Evolutionary conservation across 2,888 invertebrate species (phyloP).

Genomic region (Sminthurinus aureus): DNA sequence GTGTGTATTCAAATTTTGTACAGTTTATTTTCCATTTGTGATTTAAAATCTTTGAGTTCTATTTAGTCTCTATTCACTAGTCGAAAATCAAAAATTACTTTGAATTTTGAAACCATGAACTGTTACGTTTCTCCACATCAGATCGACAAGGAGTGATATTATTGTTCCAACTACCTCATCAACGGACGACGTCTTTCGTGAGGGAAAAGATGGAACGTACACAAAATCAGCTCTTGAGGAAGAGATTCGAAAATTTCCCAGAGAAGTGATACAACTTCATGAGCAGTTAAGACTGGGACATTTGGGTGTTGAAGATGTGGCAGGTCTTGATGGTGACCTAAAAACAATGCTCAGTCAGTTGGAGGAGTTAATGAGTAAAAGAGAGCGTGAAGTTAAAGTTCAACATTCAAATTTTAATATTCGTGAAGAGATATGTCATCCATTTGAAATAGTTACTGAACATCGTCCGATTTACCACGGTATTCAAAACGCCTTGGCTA

Average conservation of each 20-base stretch:
- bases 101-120: not conserved
- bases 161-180: slow-evolving; percentile 5
- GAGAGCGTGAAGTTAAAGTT: not conserved
- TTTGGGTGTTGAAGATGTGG: slow-evolving; percentile 5
- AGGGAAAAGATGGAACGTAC: not conserved
- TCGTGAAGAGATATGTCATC: slow-evolving; percentile 4
- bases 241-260: slow-evolving; percentile 6
- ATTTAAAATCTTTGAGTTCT: no score
- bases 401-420: not conserved
- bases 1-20: no score
- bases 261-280: slow-evolving; percentile 2
- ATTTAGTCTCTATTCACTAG: no score
- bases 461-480: slow-evolving; percentile 61
- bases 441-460: slow-evolving; percentile 4
- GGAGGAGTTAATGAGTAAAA: slow-evolving; percentile 7
- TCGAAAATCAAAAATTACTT: not conserved
- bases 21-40: no score
- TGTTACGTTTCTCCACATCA: not conserved
- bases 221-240: not conserved
- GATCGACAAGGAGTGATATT: not conserved
- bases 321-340: slow-evolving; percentile 3
- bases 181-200: not conserved
- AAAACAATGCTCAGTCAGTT: not conserved
- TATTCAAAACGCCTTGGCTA: slow-evolving; percentile 69
- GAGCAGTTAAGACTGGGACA: slow-evolving; percentile 16